Base-by-base conservation (phyloP, 1,140 invertebrate genomes). In the Nasonia longicornis region DNA sequence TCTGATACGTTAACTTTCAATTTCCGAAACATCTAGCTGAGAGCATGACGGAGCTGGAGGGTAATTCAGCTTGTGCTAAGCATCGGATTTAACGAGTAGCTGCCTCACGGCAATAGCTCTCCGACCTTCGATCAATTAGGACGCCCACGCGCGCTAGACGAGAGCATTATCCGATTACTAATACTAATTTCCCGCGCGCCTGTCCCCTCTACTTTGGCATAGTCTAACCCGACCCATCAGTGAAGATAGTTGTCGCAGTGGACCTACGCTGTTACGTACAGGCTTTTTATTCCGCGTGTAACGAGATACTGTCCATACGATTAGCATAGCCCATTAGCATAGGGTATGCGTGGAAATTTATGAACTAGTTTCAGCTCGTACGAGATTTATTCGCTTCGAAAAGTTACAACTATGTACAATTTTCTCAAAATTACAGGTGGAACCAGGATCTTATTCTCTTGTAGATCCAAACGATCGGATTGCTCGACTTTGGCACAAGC, bases 141-240 rank as follows among this genome's bases (percentile, higher is more conserved):
- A 29, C 38, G 12, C 31, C 31, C 31, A 11, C 22, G 52, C 29
- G 8, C 31, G 74, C 35, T 10, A 42, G 74, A n/a, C 12, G 64
- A 48, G 76, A n/a, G 42, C 20, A 71, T 79, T 71, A 79, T 79
- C 77, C 77, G 77, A 79, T 79, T 79, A 79, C 77, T 79, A 79
- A 79, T 79, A 79, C 77, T 79, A 79, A 79, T 79, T 79, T 79
- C 26, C 45, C 71, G 71, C 71, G 69, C 42, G 69, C 31, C 26
- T 38, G 26, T 71, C 20, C 35, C 16, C 29, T 71, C 12, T 29
- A 16, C 16, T 58, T 58, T n/a, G 52, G 52, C 20, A 0, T 20
- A 58, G 52, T 16, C 20, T 58, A 7, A 58, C 64, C 29, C 12
- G n/a, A 11, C 10, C 64, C 11, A 26, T 26, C 26, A 67, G 22